Conservation (phyloP, 2,113 vertebrate species). For the Scolopax mira region DNA sequence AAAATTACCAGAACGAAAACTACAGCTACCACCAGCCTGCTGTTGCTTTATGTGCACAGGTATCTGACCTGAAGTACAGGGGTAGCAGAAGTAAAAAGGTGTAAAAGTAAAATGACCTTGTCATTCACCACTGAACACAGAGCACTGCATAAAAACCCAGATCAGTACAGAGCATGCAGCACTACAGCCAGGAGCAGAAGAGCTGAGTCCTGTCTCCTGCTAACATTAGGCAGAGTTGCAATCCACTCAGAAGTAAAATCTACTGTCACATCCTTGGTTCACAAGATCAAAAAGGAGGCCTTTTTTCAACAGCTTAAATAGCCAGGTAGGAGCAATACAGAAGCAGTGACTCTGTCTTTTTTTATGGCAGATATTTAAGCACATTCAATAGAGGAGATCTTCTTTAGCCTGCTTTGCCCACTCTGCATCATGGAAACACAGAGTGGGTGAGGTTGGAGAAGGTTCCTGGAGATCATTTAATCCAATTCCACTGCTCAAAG, state of each 20-base stretch:
- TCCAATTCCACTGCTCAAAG: neutral
- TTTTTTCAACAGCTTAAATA: neutral
- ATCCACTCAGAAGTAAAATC: neutral
- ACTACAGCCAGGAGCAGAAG: neutral
- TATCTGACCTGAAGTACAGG: neutral
- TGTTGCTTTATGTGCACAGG: neutral
- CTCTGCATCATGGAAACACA: neutral
- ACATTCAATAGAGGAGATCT: neutral
- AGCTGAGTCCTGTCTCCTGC: neutral
- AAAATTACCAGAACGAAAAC: neutral
- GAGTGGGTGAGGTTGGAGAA: rapidly evolving
- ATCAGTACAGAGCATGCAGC: neutral
- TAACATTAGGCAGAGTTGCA: neutral
- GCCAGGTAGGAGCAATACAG: neutral
- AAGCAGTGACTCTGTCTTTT: neutral
- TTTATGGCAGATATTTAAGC: neutral
- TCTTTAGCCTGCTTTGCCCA: neutral
- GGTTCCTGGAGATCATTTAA: neutral
- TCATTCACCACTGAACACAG: neutral
- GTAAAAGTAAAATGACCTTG: neutral
- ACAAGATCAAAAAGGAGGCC: neutral
- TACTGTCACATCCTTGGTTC: neutral
- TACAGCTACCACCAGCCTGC: neutral
- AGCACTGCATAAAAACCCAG: neutral
- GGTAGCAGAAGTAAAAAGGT: neutral